Base-by-base conservation (phyloP, 2,888 invertebrate genomes). In the Lycocerus yunnanus region DNA sequence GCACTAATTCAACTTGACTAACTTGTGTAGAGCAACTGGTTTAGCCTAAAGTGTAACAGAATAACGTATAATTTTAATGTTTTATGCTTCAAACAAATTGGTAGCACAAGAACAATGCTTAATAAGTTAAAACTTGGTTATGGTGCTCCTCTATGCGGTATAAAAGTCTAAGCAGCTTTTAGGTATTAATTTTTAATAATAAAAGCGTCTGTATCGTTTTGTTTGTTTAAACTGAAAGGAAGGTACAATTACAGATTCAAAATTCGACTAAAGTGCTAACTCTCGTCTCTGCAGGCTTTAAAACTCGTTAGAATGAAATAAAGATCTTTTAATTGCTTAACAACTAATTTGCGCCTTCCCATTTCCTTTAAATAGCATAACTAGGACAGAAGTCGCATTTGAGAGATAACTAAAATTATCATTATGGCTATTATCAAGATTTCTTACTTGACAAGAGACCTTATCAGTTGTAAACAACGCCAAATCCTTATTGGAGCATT, bases 321-420 rank as follows among this genome's bases (percentile, higher is more conserved):
- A 75, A 67, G 72, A 72, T 69, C 73, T 66, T 75, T 69, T 75
- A 75, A 75, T 75, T 72, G 69, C 70, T 72, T 75, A 61, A 75
- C 72, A 75, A 72, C 72, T 75, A 75, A 75, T 72, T 72, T 69
- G 66, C 70, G 67, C 72, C 69, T 69, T 59, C 61, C 66, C 69
- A 15, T 65, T 66, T 69, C 68, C 72, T 66, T 70, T 67, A 69
- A 66, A 66, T 59, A 69, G 43, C 68, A 66, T 68, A 72, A 75
- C 69, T 75, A 58, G 72, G 72, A 75, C 75, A 75, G 66, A 75
- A 75, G 75, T 75, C 75, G 69, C 75, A 75, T 75, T 75, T 69
- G 60, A 58, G 66, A 72, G 72, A 72, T 72, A 72, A 72, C 69
- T 60, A 72, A 67, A 69, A 75, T 72, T 66, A 75, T 75, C 66